phyloP scores from a whole-genome alignment of 2,888 invertebrate species.

The Margaritifera margaritifera region DNA sequence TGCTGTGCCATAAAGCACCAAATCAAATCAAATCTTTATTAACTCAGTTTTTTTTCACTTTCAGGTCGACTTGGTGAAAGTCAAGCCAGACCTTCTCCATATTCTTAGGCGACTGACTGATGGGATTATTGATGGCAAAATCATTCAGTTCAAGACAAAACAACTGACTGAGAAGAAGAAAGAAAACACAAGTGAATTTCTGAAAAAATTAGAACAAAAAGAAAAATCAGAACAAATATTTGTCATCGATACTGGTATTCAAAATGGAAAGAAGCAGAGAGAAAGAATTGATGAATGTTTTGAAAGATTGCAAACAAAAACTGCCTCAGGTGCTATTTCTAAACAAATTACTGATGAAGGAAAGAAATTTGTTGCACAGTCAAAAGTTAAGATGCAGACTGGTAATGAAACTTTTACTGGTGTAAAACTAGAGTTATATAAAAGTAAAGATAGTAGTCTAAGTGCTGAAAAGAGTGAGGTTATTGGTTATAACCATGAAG shows the following conservation, averaged over 20 bases:
- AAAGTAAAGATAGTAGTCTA: no score
- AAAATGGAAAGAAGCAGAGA: neutral
- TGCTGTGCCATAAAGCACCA: no score
- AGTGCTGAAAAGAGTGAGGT: no score
- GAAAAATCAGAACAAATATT: neutral
- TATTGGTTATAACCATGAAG: no score
- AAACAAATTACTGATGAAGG: neutral
- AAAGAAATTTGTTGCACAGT: neutral
- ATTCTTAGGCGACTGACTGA: slow-evolving; percentile 82
- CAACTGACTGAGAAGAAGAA: slow-evolving; percentile 7
- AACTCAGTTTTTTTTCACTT: no score
- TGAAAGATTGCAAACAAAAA: no score
- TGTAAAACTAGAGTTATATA: no score
- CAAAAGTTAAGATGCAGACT: neutral
- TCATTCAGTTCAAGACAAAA: slow-evolving; percentile 7
- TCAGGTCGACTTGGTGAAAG: slow-evolving; percentile 80
- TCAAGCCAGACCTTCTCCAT: slow-evolving; percentile 83
- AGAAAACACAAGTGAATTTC: slow-evolving; percentile 3
- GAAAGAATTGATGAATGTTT: neutral
- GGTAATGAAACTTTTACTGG: no score
- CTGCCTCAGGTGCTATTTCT: no score
- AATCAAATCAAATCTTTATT: no score
- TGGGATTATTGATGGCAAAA: slow-evolving; percentile 68
- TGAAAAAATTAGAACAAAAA: neutral
- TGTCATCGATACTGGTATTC: no score